Evolutionary conservation across 2,888 invertebrate species (phyloP).

Genomic region (Acanthosoma haemorrhoidale): DNA sequence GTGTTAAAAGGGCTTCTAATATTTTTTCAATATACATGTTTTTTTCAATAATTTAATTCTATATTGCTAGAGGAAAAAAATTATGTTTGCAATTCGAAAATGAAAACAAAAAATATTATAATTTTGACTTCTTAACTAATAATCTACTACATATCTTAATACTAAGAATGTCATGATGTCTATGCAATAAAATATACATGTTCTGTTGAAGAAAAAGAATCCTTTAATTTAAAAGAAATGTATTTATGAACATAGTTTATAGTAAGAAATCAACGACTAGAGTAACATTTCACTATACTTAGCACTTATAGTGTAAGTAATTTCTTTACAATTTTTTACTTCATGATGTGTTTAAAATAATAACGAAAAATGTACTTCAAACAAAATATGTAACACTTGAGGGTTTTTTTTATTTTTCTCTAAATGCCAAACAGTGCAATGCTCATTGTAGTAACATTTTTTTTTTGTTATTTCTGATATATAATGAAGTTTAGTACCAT

Average conservation of each 20-base stretch:
- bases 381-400: neutral
- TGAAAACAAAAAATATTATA: neutral
- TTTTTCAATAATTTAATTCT: too few relatives aligned
- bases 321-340: neutral
- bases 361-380: neutral
- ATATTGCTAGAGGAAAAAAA: neutral
- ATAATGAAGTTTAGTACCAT: neutral
- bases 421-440: neutral
- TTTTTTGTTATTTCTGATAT: neutral
- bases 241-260: neutral
- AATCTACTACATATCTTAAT: too few relatives aligned
- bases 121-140: neutral
- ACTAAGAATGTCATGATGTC: neutral
- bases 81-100: neutral
- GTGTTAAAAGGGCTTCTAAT: too few relatives aligned
- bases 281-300: neutral
- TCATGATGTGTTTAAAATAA: neutral
- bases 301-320: neutral
- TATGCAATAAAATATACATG: neutral
- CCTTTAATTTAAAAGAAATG: neutral
- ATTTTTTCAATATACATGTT: too few relatives aligned
- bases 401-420: neutral
- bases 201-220: neutral
- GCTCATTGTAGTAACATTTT: neutral
- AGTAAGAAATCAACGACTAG: constrained; percentile 3